A percentile compares a stretch with the other conserved stretches of the same genome.
Conservation (phyloP, 2,113 vertebrate species). For the Eira barbara region DNA sequence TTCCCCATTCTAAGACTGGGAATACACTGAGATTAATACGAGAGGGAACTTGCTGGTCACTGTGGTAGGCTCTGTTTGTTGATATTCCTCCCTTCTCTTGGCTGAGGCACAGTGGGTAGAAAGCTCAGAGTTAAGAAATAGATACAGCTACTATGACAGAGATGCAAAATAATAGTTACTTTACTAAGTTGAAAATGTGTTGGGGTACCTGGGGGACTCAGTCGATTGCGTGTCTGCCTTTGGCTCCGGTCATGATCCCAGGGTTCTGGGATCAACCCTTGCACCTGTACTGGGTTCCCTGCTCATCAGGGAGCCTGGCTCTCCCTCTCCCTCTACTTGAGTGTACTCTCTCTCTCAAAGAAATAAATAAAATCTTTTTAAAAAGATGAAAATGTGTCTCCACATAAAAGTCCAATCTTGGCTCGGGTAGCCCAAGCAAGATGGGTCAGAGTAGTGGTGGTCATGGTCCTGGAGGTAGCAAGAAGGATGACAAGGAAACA, state of each 20-base stretch:
- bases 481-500: conserved; percentile 95
- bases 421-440: not conserved
- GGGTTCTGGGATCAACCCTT: not conserved
- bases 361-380: not conserved
- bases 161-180: not conserved
- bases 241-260: not conserved
- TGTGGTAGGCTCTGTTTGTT: not conserved
- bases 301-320: not conserved
- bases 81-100: not conserved
- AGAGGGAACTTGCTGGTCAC: not conserved
- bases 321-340: not conserved
- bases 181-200: accelerated
- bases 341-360: not conserved
- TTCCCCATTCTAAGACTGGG: not conserved
- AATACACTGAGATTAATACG: not conserved
- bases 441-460: conserved; percentile 91
- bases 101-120: not conserved
- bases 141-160: not conserved
- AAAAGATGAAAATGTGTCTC: accelerated
- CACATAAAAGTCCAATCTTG: not conserved
- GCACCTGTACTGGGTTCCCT: no score
- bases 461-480: conserved; percentile 90
- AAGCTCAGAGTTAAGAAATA: not conserved
- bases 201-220: not conserved
- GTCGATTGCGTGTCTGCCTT: not conserved